A percentile compares a stretch with the other conserved stretches of the same genome.
Evolutionary conservation across 2,888 invertebrate genomes (phyloP).

Genomic region (Altica lythri): DNA sequence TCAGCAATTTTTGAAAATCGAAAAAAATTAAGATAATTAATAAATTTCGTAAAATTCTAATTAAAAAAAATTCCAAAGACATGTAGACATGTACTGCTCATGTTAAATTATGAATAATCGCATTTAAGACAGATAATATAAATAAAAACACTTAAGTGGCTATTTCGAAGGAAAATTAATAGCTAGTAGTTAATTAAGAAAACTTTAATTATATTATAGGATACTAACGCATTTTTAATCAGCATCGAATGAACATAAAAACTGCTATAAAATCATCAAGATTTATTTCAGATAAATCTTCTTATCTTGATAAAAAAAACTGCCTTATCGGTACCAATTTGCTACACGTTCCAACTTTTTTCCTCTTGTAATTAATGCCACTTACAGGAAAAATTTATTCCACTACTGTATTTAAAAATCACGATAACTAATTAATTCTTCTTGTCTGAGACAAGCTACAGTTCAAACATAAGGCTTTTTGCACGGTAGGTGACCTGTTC

Average conservation of each 20-base stretch:
- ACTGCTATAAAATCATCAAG: background rate
- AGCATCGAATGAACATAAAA: background rate
- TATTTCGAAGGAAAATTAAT: too few species aligned
- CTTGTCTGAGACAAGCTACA: slow-evolving; percentile 3
- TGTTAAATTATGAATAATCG: too few species aligned
- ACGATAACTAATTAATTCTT: slow-evolving; percentile 13
- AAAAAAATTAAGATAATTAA: too few species aligned
- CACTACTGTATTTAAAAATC: slow-evolving; percentile 12
- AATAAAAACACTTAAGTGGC: too few species aligned
- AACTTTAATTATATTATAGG: too few species aligned
- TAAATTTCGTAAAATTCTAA: too few species aligned
- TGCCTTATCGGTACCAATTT: background rate
- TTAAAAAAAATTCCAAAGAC: too few species aligned
- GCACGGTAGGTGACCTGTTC: slow-evolving; percentile 9
- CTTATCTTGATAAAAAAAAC: background rate
- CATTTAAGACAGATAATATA: too few species aligned
- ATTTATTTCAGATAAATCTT: background rate
- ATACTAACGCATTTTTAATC: too few species aligned
- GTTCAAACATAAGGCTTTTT: slow-evolving; percentile 10
- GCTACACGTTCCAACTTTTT: background rate
- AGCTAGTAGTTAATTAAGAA: too few species aligned
- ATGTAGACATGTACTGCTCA: too few species aligned
- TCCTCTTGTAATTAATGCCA: slow-evolving; percentile 1
- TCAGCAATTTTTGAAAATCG: too few species aligned
- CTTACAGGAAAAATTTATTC: background rate